Evolutionary conservation across 1,140 invertebrate genomes (phyloP).

Genomic region (Drosophila tropicalis): DNA sequence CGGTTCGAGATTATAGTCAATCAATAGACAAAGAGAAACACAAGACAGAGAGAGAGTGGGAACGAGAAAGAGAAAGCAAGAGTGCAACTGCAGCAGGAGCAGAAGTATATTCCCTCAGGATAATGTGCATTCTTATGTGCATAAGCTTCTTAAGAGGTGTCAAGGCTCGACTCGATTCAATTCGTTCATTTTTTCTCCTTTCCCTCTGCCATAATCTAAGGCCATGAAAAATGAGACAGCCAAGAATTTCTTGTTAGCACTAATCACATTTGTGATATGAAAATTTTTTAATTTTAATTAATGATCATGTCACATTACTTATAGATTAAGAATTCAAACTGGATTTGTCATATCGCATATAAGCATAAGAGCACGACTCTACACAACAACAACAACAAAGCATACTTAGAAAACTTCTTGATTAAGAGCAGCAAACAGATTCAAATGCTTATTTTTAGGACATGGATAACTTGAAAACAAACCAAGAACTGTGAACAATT

Average conservation of each 20-base stretch:
- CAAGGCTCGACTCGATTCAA: background rate
- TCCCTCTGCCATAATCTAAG: too few relatives aligned
- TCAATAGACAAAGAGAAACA: constrained; percentile 37
- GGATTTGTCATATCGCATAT: too few relatives aligned
- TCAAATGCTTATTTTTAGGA: too few relatives aligned
- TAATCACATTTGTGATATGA: constrained; percentile 4
- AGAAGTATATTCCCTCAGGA: constrained; percentile 21
- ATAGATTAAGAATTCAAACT: constrained; percentile 5
- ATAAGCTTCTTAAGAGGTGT: constrained; percentile 61
- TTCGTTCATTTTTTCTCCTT: background rate
- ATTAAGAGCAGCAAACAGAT: too few relatives aligned
- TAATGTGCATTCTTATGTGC: constrained; percentile 60
- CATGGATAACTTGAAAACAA: too few relatives aligned
- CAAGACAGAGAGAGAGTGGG: background rate
- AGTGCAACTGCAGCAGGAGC: too few relatives aligned
- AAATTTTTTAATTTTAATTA: constrained; percentile 13
- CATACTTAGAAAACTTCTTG: too few relatives aligned
- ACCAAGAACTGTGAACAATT: too few relatives aligned
- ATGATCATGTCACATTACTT: constrained; percentile 14
- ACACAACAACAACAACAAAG: too few relatives aligned
- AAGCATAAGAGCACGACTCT: too few relatives aligned
- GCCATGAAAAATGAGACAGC: background rate
- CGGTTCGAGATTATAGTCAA: constrained; percentile 60
- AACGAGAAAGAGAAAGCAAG: background rate
- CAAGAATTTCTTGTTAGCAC: background rate